A percentile compares a stretch with the other conserved stretches of the same genome.
These are phyloP conservation scores for Lithophane socia DNA, from an alignment of 2,888 invertebrate genomes.

Conservation along the genomic window DNA sequence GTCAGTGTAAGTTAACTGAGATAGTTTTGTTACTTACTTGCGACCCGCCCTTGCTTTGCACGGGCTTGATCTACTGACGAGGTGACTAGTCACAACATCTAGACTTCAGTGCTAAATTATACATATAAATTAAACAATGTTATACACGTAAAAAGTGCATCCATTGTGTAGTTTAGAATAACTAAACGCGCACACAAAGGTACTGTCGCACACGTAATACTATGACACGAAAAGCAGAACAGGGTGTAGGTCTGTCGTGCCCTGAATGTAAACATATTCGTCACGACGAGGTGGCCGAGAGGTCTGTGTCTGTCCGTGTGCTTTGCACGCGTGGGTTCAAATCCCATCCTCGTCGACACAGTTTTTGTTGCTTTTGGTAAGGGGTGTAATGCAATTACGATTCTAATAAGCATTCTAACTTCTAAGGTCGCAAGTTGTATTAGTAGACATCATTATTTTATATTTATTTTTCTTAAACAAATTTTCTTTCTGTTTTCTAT, in stretches of 20 bases:
- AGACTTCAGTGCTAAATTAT: not conserved
- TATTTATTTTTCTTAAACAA: too few species aligned
- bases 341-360: slow-evolving; percentile 93
- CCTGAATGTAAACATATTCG: not conserved
- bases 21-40: not conserved
- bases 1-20: not conserved
- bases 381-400: too few species aligned
- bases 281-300: slow-evolving; percentile 94
- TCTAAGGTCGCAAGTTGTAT: too few species aligned
- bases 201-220: too few species aligned
- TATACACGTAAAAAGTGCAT: not conserved
- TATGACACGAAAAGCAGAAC: not conserved
- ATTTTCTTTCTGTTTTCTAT: too few species aligned
- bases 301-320: too few species aligned
- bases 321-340: slow-evolving; percentile 96
- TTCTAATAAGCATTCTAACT: too few species aligned
- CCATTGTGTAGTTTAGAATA: not conserved
- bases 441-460: too few species aligned
- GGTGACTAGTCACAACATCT: too few species aligned
- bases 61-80: not conserved
- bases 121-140: not conserved
- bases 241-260: too few species aligned
- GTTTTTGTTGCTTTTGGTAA: slow-evolving; percentile 9
- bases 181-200: not conserved
- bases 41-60: not conserved